Conservation (phyloP, 2,888 invertebrate genomes). For the Agrenia bidenticulata region DNA sequence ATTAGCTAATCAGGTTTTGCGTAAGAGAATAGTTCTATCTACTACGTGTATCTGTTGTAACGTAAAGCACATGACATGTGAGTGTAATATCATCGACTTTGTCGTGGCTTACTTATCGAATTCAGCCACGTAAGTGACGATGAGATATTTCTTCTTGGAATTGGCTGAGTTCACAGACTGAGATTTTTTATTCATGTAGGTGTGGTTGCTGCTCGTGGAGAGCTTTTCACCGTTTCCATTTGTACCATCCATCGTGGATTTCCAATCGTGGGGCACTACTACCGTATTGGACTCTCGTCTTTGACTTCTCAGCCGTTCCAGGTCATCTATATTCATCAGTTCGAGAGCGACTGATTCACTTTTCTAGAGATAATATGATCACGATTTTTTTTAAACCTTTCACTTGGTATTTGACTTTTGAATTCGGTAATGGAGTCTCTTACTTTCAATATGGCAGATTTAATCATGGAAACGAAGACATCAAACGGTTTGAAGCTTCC, state of each 20-base stretch:
- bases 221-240: constrained; percentile 2
- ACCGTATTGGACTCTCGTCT: background rate
- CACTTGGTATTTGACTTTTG: background rate
- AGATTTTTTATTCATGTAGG: constrained; percentile 46
- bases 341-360: constrained; percentile 61
- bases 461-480: constrained; percentile 62
- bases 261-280: background rate
- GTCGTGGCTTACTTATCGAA: constrained; percentile 59
- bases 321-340: constrained; percentile 61
- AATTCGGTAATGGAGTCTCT: constrained; percentile 12
- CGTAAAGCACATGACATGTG: background rate
- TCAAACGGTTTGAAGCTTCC: constrained; percentile 63
- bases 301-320: constrained; percentile 58
- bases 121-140: constrained; percentile 62
- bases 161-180: constrained; percentile 48
- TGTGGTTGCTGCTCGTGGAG: background rate
- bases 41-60: background rate
- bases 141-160: constrained; percentile 60
- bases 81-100: background rate
- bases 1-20: constrained; percentile 4
- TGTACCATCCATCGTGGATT: background rate
- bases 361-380: too few relatives aligned
- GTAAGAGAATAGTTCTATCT: background rate
- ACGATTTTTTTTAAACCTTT: background rate
- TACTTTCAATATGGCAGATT: constrained; percentile 61